Base-by-base conservation (phyloP, 2,113 vertebrate species). In the Bubo bubo region DNA sequence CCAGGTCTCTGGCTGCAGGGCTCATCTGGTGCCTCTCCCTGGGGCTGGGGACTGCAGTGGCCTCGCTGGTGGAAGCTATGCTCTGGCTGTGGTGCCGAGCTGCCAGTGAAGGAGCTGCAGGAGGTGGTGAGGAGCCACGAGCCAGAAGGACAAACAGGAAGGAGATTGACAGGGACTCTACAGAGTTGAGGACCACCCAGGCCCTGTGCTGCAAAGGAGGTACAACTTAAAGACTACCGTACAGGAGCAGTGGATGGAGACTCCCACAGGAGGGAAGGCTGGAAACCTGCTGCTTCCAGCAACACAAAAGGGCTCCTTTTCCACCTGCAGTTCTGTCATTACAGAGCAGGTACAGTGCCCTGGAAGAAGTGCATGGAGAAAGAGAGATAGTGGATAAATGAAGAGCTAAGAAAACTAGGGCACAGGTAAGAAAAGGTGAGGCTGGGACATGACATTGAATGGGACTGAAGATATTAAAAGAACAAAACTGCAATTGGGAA, bases 361-460 rank as follows among this genome's bases (percentile, higher is more conserved):
- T 53, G 20, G 59, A 59, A 92, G 58, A 49, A 37, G 17, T 10
- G 19, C 23, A 62, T 20, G 23, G 22, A 28, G 67, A 62, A 86
- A 86, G 14, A 74, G 22, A 86, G 12, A 62, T 1, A 43, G 4
- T 12, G 7, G 22, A 34, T 21, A 32, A 72, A 28, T 8, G 14
- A 62, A 67, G 83, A 85, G 7, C 11, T 37, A 68, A 79, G 30
- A 86, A 68, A 83, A 83, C 7, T 9, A 50, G 26, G 10, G 11
- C 35, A 60, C 4, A 9, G 9, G 12, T 35, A 70, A 56, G 16
- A 80, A 88, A 91, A 90, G 14, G 17, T n/a, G 28, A 76, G 13
- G 43, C 11, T 92, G 39, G 37, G 11, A 47, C 53, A 71, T 0
- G 0, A 19, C 14, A 17, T 0, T 41, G 22, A 79, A 55, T 13